A percentile compares a stretch with the other conserved stretches of the same genome.
Evolutionary conservation across 2,797 vertebrate genomes (phyloP).

Genomic region (Lophotriccus pileatus): DNA sequence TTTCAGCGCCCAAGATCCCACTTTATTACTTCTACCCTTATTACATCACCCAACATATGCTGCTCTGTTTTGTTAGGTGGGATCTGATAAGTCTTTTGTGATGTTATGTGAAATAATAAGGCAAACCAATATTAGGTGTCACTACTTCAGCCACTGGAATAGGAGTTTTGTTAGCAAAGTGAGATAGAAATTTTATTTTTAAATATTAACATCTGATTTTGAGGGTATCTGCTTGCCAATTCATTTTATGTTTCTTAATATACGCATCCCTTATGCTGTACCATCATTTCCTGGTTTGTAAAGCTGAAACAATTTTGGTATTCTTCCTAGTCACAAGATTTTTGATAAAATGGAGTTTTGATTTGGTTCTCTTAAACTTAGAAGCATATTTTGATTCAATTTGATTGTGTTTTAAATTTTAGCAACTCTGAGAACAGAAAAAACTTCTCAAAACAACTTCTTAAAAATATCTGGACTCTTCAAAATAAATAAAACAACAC

Average conservation of each 20-base stretch:
- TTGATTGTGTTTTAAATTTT: background rate
- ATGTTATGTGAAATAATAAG: background rate
- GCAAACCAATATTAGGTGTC: background rate
- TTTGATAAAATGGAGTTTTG: slow-evolving; percentile 40
- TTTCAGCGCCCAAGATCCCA: background rate
- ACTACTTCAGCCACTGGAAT: background rate
- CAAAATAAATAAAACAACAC: background rate
- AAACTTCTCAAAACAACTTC: background rate
- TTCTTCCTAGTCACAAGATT: slow-evolving; percentile 31
- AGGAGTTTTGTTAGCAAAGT: background rate
- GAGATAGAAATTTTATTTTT: background rate
- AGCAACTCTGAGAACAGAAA: background rate
- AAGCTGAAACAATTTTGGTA: slow-evolving; percentile 29
- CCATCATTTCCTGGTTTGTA: slow-evolving; percentile 45
- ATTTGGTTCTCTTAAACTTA: background rate
- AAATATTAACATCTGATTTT: background rate
- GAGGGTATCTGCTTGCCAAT: background rate
- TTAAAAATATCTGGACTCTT: background rate
- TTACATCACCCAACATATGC: background rate
- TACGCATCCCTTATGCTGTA: background rate
- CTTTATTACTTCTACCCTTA: background rate
- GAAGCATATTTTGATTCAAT: background rate
- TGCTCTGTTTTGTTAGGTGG: background rate
- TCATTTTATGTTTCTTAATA: slow-evolving; percentile 13
- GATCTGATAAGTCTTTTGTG: background rate